These are phyloP conservation scores for Polia nebulosa DNA, from an alignment of 2,888 invertebrate species.

Conservation along the genomic window DNA sequence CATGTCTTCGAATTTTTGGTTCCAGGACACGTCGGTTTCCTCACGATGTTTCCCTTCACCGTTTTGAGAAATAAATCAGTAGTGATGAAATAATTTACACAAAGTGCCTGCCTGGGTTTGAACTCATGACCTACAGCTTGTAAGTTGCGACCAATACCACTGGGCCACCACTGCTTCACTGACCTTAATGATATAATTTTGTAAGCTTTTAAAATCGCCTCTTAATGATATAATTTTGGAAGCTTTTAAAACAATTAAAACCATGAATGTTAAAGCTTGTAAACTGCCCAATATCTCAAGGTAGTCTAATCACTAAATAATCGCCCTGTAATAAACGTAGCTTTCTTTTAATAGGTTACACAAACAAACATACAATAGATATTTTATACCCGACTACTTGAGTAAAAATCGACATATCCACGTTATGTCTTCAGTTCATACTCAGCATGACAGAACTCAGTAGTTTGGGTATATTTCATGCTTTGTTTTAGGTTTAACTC, in stretches of 20 bases:
- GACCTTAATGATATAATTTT: too few species aligned
- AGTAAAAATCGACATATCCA: conserved; percentile 31
- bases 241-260: neutral
- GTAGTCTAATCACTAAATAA: conserved; percentile 14
- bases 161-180: too few species aligned
- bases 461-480: conserved; percentile 34
- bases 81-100: too few species aligned
- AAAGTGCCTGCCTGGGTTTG: too few species aligned
- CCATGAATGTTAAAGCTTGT: neutral
- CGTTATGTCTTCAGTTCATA: conserved; percentile 23
- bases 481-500: neutral
- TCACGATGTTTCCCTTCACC: too few species aligned
- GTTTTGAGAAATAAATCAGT: too few species aligned
- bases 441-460: conserved; percentile 39
- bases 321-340: conserved; percentile 35
- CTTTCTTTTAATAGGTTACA: conserved; percentile 20
- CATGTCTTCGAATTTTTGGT: too few species aligned
- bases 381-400: conserved; percentile 32
- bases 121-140: too few species aligned
- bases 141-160: too few species aligned
- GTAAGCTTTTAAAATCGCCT: too few species aligned
- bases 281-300: neutral
- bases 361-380: conserved; percentile 46
- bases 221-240: too few species aligned
- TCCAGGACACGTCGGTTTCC: too few species aligned